Conservation (phyloP, 2,888 invertebrate species). For the Eupithecia vulgata region DNA sequence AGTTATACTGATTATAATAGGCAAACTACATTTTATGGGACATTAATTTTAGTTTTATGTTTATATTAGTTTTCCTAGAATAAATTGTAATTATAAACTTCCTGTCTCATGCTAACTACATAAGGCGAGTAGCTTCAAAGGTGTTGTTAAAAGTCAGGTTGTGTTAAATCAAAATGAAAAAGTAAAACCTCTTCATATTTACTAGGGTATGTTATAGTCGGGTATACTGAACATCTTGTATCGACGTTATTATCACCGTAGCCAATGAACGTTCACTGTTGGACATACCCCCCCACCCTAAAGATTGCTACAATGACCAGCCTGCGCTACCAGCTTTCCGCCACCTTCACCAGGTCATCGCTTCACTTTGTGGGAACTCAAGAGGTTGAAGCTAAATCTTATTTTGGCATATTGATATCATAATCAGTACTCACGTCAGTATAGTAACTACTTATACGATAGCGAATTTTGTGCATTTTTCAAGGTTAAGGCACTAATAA, state of each 20-base stretch:
- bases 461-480: neutral
- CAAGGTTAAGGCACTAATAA: neutral
- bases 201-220: too few species aligned
- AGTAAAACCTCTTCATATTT: neutral
- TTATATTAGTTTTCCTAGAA: slow-evolving; percentile 6
- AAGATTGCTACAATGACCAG: too few species aligned
- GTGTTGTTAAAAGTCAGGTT: neutral
- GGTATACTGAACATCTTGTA: too few species aligned
- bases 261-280: too few species aligned
- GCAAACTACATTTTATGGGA: neutral
- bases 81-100: neutral
- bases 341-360: too few species aligned
- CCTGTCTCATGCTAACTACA: neutral
- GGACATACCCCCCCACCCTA: neutral
- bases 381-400: neutral
- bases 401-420: neutral
- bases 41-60: slow-evolving; percentile 2
- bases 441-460: neutral
- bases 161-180: neutral
- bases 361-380: too few species aligned
- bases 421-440: neutral
- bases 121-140: neutral
- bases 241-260: too few species aligned
- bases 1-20: slow-evolving; percentile 8
- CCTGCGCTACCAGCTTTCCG: too few species aligned